These are phyloP conservation scores for Epinephelus cyanopodus DNA, from an alignment of 2,113 vertebrate species.

Conservation along the genomic window DNA sequence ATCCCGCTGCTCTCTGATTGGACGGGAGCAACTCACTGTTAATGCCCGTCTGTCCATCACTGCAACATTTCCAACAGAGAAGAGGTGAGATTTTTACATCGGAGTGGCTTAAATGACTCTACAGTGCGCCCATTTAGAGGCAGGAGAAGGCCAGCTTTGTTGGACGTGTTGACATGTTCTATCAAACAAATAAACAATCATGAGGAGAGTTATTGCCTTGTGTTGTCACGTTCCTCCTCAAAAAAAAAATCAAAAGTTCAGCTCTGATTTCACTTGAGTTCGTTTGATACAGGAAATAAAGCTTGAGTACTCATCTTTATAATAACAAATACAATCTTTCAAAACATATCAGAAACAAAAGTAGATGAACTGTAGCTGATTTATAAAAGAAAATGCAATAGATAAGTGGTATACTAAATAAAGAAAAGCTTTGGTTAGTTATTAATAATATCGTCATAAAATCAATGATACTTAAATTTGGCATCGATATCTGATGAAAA, in stretches of 20 bases:
- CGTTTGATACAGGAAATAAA: constrained; percentile 1
- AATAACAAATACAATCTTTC: background rate
- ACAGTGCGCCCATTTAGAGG: constrained; percentile 81
- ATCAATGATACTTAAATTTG: too few species aligned
- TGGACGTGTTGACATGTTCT: constrained; percentile 76
- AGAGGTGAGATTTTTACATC: constrained; percentile 82
- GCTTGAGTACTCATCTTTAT: background rate
- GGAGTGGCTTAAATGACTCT: constrained; percentile 76
- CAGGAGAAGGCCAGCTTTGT: constrained; percentile 81
- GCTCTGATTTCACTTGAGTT: constrained; percentile 9
- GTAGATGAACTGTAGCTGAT: background rate
- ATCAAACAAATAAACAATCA: constrained; percentile 85
- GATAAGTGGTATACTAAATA: background rate
- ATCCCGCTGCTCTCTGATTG: constrained; percentile 57
- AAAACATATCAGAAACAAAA: background rate
- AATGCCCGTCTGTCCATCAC: constrained; percentile 66
- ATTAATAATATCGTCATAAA: background rate
- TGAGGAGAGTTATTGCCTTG: constrained; percentile 69
- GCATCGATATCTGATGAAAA: too few species aligned
- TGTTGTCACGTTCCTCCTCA: constrained; percentile 63
- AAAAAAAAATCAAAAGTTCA: constrained; percentile 37
- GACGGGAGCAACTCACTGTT: constrained; percentile 44
- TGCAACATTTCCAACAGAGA: constrained; percentile 70
- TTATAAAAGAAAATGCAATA: background rate
- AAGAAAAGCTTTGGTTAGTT: background rate